phyloP scores from a whole-genome alignment of 2,888 invertebrate species.

The Tromatobia lineatoria region DNA sequence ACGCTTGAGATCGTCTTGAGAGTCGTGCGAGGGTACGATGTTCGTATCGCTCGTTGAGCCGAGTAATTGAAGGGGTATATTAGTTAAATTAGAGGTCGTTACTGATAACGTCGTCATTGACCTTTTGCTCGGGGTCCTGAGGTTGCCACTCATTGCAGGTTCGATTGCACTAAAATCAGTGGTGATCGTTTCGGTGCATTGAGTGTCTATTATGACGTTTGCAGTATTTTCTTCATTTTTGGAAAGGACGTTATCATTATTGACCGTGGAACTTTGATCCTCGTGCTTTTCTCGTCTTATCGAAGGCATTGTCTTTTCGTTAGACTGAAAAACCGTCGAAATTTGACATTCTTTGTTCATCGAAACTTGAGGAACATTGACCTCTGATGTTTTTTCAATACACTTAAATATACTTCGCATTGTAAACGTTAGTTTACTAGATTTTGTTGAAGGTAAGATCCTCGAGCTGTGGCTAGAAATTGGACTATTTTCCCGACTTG shows the following conservation, averaged over 20 bases:
- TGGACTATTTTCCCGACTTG: background rate
- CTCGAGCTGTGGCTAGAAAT: background rate
- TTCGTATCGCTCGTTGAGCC: constrained; percentile 56
- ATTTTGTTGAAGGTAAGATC: constrained; percentile 4
- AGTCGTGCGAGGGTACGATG: constrained; percentile 47
- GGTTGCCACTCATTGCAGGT: background rate
- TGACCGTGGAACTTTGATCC: background rate
- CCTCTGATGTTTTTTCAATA: constrained; percentile 23
- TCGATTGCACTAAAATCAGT: constrained; percentile 25
- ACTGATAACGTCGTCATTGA: constrained; percentile 60
- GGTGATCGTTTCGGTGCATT: background rate
- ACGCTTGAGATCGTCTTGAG: constrained; percentile 29
- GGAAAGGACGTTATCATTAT: too few species aligned
- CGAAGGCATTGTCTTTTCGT: background rate
- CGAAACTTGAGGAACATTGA: background rate
- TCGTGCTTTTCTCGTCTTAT: background rate
- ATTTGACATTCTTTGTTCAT: background rate
- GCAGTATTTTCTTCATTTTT: constrained; percentile 11
- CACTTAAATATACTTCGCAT: constrained; percentile 46
- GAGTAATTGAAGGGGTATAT: constrained; percentile 60
- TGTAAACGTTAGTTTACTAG: background rate
- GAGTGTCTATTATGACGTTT: background rate
- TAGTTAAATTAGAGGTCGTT: constrained; percentile 61
- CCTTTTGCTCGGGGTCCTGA: constrained; percentile 6
- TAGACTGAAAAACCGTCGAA: background rate